Conservation (phyloP, 2,113 vertebrate species). For the Dunckerocampus dactyliophorus region DNA sequence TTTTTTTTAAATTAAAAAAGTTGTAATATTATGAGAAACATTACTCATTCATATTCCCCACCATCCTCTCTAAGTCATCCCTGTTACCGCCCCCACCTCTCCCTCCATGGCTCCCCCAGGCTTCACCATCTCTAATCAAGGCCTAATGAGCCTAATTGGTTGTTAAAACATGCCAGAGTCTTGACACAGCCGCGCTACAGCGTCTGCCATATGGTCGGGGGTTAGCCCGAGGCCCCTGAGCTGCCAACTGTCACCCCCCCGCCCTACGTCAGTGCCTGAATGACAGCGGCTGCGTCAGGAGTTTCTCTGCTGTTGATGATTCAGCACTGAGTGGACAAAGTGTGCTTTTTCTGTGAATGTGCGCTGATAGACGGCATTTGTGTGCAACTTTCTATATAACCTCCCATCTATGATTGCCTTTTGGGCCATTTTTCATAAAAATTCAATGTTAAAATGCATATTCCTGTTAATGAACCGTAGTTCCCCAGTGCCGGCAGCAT, state of each 20-base stretch:
- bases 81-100: conserved; percentile 2
- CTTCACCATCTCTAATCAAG: conserved; percentile 73
- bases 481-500: too few species aligned
- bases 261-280: conserved; percentile 38
- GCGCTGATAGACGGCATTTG: background rate
- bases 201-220: conserved; percentile 68
- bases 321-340: conserved; percentile 40
- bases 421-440: too few species aligned
- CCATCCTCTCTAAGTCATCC: conserved; percentile 53
- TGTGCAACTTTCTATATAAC: too few species aligned
- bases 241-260: conserved; percentile 61
- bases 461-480: too few species aligned
- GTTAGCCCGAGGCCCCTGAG: conserved; percentile 59
- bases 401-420: too few species aligned
- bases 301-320: conserved; percentile 60
- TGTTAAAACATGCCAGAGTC: conserved; percentile 75
- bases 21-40: background rate
- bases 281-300: conserved; percentile 50
- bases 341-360: background rate
- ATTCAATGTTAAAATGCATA: too few species aligned
- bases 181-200: conserved; percentile 63
- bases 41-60: conserved; percentile 48
- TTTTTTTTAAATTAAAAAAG: too few species aligned
- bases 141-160: conserved; percentile 80
- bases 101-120: conserved; percentile 56